Evolutionary conservation across 2,113 vertebrate genomes (phyloP).

Genomic region (Aegithalos caudatus): DNA sequence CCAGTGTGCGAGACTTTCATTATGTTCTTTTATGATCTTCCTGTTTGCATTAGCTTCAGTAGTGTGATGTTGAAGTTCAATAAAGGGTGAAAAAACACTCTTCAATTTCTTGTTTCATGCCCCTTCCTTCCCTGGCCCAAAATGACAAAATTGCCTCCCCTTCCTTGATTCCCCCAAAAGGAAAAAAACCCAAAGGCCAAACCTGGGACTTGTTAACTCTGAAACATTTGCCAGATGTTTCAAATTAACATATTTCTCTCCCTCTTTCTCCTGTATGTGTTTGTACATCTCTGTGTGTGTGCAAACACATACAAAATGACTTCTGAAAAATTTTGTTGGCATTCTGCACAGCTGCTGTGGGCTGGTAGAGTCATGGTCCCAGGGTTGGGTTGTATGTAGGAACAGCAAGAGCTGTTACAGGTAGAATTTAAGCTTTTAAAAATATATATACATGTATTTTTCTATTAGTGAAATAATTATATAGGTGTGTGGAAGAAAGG

Average conservation of each 20-base stretch:
- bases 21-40: constrained; percentile 50
- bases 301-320: not conserved
- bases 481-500: not conserved
- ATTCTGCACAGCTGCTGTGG: not conserved
- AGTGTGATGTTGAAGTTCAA: constrained; percentile 57
- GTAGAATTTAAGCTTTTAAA: not conserved
- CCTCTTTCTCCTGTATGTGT: constrained; percentile 30
- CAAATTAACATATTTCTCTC: constrained; percentile 43
- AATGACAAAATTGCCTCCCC: constrained; percentile 9
- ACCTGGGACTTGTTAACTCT: constrained; percentile 21
- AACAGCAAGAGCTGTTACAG: not conserved
- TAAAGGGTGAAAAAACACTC: constrained; percentile 25
- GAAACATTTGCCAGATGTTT: constrained; percentile 54
- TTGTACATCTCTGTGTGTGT: constrained; percentile 41
- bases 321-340: constrained; percentile 6
- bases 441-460: not conserved
- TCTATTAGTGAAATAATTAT: not conserved
- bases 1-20: constrained; percentile 21
- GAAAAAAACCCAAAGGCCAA: not conserved
- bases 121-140: not conserved
- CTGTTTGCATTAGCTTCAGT: constrained; percentile 53
- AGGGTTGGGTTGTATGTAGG: not conserved
- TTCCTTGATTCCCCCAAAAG: not conserved
- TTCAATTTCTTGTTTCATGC: constrained; percentile 9
- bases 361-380: not conserved